Percentiles rank a stretch among this genome's conserved stretches.
These are phyloP conservation scores for Lota lota DNA, from an alignment of 2,113 vertebrate genomes.

Conservation along the genomic window DNA sequence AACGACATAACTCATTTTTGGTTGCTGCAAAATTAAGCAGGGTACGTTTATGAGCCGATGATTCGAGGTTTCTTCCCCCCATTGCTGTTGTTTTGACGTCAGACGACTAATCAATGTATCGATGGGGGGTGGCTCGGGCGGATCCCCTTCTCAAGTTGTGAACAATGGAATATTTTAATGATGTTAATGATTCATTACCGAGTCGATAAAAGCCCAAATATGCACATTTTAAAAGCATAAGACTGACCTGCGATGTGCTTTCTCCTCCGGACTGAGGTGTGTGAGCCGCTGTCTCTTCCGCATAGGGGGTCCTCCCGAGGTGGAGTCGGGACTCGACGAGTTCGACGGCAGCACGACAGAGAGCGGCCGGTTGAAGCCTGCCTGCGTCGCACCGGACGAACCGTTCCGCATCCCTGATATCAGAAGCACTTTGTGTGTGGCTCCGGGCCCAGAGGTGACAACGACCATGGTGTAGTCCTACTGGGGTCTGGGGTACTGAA, in stretches of 20 bases:
- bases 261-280: slow-evolving; percentile 92
- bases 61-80: no score
- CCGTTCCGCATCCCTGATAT: slow-evolving; percentile 74
- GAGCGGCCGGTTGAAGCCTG: slow-evolving; percentile 58
- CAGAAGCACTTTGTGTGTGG: slow-evolving; percentile 81
- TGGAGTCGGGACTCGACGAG: slow-evolving; percentile 54
- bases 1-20: no score
- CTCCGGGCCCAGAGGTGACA: slow-evolving; percentile 68
- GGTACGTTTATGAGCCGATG: no score
- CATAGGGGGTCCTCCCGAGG: slow-evolving; percentile 63
- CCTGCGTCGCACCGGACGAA: slow-evolving; percentile 31
- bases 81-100: no score
- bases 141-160: no score
- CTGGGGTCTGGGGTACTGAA: not conserved
- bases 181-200: no score
- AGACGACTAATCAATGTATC: no score
- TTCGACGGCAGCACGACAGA: slow-evolving; percentile 74
- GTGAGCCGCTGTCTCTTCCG: slow-evolving; percentile 92
- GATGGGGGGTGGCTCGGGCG: no score
- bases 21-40: no score
- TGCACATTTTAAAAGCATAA: not conserved
- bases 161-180: no score
- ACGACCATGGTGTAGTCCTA: slow-evolving; percentile 73
- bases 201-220: no score
- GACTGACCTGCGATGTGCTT: slow-evolving; percentile 86